Evolutionary conservation across 1,140 invertebrate species (phyloP), one percentile per base, ranked within the genome.

Genomic region (Pseudobourletiella spinata): DNA sequence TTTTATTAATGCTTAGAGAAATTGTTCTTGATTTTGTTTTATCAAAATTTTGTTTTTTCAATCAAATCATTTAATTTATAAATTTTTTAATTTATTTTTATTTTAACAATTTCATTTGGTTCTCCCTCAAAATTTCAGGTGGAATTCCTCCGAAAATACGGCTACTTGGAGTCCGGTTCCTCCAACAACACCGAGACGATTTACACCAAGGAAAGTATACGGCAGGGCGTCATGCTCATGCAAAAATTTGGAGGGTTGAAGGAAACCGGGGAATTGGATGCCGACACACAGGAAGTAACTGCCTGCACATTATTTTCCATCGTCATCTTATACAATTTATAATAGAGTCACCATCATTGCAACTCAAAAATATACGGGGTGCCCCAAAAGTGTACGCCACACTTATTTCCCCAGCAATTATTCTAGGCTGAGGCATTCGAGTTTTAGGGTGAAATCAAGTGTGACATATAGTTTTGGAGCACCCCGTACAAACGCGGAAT

Each of bases 211-310:
- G 76, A 79, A 57, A 77, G 82, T 6, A 73, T 85, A 11, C 70
- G 76, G 1, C 77, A 80, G n/a, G 81, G 81, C 0, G 76, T 87
- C 14, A 80, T 78, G 69, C 79, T 77, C 57, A 75, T 86, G 72
- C 85, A 87, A 74, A 79, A 73, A 65, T 86, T 82, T 74, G 84
- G 84, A 20, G 82, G 76, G n/a, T 75, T 87, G 16, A 73, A 78
- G 15, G 75, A 80, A 70, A 86, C 84, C 1, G 85, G 85, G 20
- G 71, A 75, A 8, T 65, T 86, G 14, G 82, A 86, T 71, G 73
- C 76, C 30, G 76, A 73, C 14, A 87, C 85, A 1, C 72, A 80
- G 52, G 73, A 80, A 69, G 80, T 82, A 74, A 73, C 25, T 20
- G 25, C 6, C 16, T n/a, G 30, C 16, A 52, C 14, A 18, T 39